These are phyloP conservation scores for Falco biarmicus DNA, from an alignment of 2,797 vertebrate genomes.

Conservation along the genomic window DNA sequence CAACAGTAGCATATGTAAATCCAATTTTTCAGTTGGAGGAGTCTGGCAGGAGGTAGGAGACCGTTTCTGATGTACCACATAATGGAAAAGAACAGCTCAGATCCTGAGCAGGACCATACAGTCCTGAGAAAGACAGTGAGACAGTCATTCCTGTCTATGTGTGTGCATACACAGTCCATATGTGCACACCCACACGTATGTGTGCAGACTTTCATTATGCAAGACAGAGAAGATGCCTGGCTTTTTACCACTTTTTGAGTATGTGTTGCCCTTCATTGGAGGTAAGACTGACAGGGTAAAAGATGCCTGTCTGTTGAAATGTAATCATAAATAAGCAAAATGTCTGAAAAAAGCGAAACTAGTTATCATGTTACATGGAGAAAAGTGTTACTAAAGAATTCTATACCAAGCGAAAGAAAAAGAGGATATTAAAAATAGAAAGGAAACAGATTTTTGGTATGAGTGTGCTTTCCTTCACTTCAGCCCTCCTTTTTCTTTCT, in stretches of 20 bases:
- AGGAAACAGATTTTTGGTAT: neutral
- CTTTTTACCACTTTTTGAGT: neutral
- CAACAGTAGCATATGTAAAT: neutral
- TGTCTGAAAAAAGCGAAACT: neutral
- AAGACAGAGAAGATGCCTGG: neutral
- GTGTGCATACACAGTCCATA: neutral
- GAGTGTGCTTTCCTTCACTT: neutral
- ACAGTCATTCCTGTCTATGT: neutral
- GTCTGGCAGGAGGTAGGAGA: conserved; percentile 8
- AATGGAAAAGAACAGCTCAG: conserved; percentile 15
- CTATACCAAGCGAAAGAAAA: neutral
- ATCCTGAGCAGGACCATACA: neutral
- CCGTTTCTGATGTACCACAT: neutral
- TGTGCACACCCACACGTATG: neutral
- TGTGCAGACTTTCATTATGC: neutral
- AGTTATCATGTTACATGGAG: neutral
- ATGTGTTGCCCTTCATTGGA: neutral
- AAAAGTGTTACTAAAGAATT: neutral
- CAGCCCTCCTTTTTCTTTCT: neutral
- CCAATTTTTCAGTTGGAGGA: conserved; percentile 10
- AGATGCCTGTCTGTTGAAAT: neutral
- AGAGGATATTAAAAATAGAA: neutral
- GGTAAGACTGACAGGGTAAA: neutral
- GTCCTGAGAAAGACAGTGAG: neutral
- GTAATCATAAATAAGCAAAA: neutral